A percentile compares a stretch with the other conserved stretches of the same genome.
phyloP scores from a whole-genome alignment of 2,797 vertebrate genomes.

The Poeciliopsis turneri region DNA sequence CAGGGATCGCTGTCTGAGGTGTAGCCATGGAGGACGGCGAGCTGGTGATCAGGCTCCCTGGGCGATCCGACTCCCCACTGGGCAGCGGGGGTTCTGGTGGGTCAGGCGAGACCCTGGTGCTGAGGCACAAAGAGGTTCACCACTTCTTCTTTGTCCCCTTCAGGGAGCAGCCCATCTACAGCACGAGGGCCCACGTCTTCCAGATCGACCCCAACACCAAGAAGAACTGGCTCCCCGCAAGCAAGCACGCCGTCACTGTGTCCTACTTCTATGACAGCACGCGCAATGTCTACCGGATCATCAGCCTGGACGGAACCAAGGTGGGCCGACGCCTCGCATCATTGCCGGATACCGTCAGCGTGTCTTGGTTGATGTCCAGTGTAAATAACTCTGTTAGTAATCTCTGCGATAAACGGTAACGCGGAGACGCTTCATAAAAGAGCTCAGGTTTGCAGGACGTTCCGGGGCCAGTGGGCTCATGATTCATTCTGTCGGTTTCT shows the following conservation, averaged over 20 bases:
- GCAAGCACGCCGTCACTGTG: constrained; percentile 98
- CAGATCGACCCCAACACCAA: constrained; percentile 99
- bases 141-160: constrained; percentile 82
- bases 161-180: constrained; percentile 99
- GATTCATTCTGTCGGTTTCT: background rate
- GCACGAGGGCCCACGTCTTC: constrained; percentile 98
- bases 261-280: constrained; percentile 99
- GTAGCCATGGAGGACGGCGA: constrained; percentile 78
- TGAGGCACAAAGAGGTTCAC: constrained; percentile 81
- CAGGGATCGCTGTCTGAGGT: constrained; percentile 24
- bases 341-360: background rate
- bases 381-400: constrained; percentile 35
- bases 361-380: constrained; percentile 28
- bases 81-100: constrained; percentile 49
- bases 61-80: constrained; percentile 69
- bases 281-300: constrained; percentile 98
- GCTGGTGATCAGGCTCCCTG: constrained; percentile 77
- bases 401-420: constrained; percentile 27
- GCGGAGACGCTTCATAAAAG: constrained; percentile 51
- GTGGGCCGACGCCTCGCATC: constrained; percentile 69
- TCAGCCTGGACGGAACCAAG: constrained; percentile 99
- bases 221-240: constrained; percentile 99
- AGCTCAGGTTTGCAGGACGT: constrained; percentile 31
- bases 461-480: constrained; percentile 14
- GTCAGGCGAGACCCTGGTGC: constrained; percentile 71